Evolutionary conservation across 2,113 vertebrate genomes (phyloP).

Genomic region (Gavialis gangeticus): DNA sequence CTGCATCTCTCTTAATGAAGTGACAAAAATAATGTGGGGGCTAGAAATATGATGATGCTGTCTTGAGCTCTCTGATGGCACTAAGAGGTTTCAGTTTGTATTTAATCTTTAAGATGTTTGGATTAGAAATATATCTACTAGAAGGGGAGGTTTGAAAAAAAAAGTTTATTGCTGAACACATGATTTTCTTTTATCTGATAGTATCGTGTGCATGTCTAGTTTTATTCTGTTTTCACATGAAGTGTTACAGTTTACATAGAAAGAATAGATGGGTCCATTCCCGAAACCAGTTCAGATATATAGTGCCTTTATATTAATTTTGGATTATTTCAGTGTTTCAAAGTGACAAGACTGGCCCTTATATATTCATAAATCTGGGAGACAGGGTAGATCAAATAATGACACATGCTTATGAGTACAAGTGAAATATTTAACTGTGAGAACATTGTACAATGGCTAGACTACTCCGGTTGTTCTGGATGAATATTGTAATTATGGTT

Average conservation of each 20-base stretch:
- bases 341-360: neutral
- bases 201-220: neutral
- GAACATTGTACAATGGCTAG: neutral
- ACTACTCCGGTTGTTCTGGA: neutral
- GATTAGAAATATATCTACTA: neutral
- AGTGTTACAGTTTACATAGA: neutral
- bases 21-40: neutral
- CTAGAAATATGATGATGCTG: neutral
- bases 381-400: neutral
- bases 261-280: neutral
- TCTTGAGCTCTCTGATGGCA: neutral
- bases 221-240: neutral
- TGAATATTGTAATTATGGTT: neutral
- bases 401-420: neutral
- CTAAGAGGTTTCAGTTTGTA: neutral
- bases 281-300: neutral
- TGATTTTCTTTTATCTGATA: neutral
- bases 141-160: neutral
- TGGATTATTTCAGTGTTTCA: neutral
- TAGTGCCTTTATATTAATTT: no score
- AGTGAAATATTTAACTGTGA: neutral
- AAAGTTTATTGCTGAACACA: neutral
- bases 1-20: rapidly evolving
- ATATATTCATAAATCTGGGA: neutral
- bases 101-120: neutral